Base-by-base conservation (phyloP, 2,797 vertebrate species). In the Melopsittacus undulatus region DNA sequence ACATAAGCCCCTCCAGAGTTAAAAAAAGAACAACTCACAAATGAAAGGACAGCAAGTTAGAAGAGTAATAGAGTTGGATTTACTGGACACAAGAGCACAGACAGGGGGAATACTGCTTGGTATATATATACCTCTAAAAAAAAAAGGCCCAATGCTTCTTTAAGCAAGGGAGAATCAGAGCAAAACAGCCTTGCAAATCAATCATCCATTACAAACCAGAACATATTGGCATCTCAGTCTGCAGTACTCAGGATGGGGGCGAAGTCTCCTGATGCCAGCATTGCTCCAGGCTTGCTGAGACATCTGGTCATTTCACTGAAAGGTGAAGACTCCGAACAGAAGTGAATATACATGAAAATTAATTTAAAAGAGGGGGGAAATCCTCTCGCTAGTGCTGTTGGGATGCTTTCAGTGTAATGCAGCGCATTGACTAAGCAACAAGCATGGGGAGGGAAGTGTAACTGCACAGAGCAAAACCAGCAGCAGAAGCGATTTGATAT, bases 231-330 rank as follows among this genome's bases (percentile, higher is more conserved):
- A 94, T 90, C 83, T 91, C 93, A 84, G 81, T 75, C 83, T 91
- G 93, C 89, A 94, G 92, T 81, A n/a, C 83, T 89, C 88, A 87
- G 91, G 87, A 96, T 95, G 82, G 92, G 62, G 88, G 70, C 45
- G 88, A 61, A 91, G 64, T 74, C 83, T 96, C 93, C 86, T 67
- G 70, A 75, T 94, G 93, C 94, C 91, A 95, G 70, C 76, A 87
- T 93, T 90, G 91, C 96, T 95, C 76, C 85, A 93, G 92, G 95
- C 95, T 95, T 90, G 94, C 82, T 52, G 74, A 97, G 94, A 97
- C 96, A 97, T 97, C 95, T 96, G 96, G 92, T 96, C 94, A 95
- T 94, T 96, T 89, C 90, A 48, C 56, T 83, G 69, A 95, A 92
- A 94, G 95, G 92, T 91, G 77, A 89, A 94, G 87, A 80, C 89